Percentiles rank a stretch among this genome's conserved stretches.
Evolutionary conservation across 2,888 invertebrate genomes (phyloP).

Genomic region (Mythimna albipuncta): DNA sequence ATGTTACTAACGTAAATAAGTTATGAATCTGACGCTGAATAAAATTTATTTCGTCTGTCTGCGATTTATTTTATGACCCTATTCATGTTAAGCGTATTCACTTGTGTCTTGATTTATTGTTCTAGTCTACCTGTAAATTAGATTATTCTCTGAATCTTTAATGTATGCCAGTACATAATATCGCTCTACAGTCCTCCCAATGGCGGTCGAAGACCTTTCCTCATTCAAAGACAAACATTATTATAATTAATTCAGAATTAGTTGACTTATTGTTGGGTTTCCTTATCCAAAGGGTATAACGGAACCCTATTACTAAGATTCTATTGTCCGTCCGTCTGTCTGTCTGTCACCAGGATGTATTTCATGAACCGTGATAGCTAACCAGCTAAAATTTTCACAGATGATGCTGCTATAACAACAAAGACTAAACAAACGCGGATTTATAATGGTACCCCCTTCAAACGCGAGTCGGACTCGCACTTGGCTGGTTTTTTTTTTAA

Average conservation of each 20-base stretch:
- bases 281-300: no score
- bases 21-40: slow-evolving; percentile 43
- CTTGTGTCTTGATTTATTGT: slow-evolving; percentile 36
- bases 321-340: no score
- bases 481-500: no score
- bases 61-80: slow-evolving; percentile 39
- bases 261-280: no score
- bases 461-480: no score
- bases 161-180: not conserved
- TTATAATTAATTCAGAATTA: not conserved
- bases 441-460: no score
- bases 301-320: no score
- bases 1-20: slow-evolving; percentile 46
- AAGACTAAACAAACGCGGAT: no score
- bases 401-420: no score
- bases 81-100: slow-evolving; percentile 42
- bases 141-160: slow-evolving; percentile 25
- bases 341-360: no score
- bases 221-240: not conserved
- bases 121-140: slow-evolving; percentile 19
- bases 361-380: no score
- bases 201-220: not conserved
- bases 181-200: slow-evolving; percentile 5
- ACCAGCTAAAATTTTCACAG: no score
- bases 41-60: slow-evolving; percentile 45